Conservation (phyloP, 2,888 invertebrate species). For the Oxyscelio sp. region DNA sequence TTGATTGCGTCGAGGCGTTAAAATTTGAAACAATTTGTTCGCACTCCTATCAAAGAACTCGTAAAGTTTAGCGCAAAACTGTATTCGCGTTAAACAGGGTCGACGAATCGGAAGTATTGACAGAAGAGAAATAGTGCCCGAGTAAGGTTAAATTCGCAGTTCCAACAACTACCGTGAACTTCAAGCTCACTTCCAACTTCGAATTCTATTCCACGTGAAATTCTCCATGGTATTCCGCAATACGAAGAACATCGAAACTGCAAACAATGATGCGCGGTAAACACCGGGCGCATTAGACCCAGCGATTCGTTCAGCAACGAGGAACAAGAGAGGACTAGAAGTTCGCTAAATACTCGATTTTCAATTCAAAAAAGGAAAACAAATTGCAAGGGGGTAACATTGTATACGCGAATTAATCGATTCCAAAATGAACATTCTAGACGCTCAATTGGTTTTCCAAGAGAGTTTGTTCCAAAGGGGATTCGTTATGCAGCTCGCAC, state of each 20-base stretch:
- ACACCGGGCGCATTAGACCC: slow-evolving; percentile 8
- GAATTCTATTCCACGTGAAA: slow-evolving; percentile 5
- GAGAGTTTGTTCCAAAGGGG: slow-evolving; percentile 20
- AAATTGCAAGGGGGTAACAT: not conserved
- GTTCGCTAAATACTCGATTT: slow-evolving; percentile 31
- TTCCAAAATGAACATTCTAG: slow-evolving; percentile 26
- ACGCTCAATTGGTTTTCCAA: slow-evolving; percentile 23
- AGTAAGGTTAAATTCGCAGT: slow-evolving; percentile 16
- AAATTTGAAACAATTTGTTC: slow-evolving; percentile 39
- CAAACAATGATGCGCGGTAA: slow-evolving; percentile 34
- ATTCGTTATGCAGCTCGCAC: too few relatives aligned
- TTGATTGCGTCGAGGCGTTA: slow-evolving; percentile 20
- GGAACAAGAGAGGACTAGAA: not conserved
- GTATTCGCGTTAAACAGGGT: not conserved
- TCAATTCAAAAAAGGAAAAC: slow-evolving; percentile 7
- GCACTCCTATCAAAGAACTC: slow-evolving; percentile 3
- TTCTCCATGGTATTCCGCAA: slow-evolving; percentile 35
- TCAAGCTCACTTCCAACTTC: slow-evolving; percentile 10
- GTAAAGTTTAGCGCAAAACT: slow-evolving; percentile 13
- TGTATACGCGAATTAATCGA: slow-evolving; percentile 28
- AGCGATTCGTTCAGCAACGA: not conserved
- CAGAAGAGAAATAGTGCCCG: not conserved
- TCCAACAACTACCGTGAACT: slow-evolving; percentile 30
- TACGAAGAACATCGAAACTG: slow-evolving; percentile 26
- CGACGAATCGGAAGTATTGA: slow-evolving; percentile 28